Base-by-base conservation (phyloP, 2,888 invertebrate species). In the Plebejus anna region DNA sequence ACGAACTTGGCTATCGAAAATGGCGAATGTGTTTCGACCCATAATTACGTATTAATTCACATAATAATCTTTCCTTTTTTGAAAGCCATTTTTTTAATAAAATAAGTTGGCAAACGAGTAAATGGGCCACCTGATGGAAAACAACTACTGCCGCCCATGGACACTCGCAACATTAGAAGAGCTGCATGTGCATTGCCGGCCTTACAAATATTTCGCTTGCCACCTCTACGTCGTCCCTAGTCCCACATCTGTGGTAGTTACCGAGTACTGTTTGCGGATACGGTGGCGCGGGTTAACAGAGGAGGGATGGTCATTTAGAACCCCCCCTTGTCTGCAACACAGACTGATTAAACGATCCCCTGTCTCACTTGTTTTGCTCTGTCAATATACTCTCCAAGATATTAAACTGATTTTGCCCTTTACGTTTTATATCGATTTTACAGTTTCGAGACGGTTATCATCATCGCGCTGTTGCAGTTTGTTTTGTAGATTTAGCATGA, bases 271-370 rank as follows among this genome's bases (percentile, higher is more conserved):
- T 91, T 92, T 92, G 92, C 89, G 92, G 92, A 92, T 91, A 90
- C 91, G 90, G 91, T 89, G 88, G 91, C 89, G 84, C 86, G 90
- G 90, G 90, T 90, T 91, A 90, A 90, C 90, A 88, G 55, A 55
- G 89, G 89, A 90, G 91, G 90, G 92, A 88, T 92, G 92, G 92
- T 92, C 92, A 92, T 92, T 93, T 91, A 91, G 90, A 84, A 84
- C 85, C 85, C 85, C 85, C 84, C 84, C 83, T 84, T 87, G 88
- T 89, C 90, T 90, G 87, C 86, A 83, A 86, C 88, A 86, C 86
- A 90, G 90, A 89, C 92, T 92, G 92, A 92, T 92, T 92, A 91
- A 92, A 90, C 91, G 91, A 88, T 89, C 84, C 86, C 84, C 88
- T 88, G 89, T 89, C 89, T 89, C 85, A 86, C 85, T 89, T 90